Conservation (phyloP, 2,888 invertebrate species). For the Ypsolopha sequella region DNA sequence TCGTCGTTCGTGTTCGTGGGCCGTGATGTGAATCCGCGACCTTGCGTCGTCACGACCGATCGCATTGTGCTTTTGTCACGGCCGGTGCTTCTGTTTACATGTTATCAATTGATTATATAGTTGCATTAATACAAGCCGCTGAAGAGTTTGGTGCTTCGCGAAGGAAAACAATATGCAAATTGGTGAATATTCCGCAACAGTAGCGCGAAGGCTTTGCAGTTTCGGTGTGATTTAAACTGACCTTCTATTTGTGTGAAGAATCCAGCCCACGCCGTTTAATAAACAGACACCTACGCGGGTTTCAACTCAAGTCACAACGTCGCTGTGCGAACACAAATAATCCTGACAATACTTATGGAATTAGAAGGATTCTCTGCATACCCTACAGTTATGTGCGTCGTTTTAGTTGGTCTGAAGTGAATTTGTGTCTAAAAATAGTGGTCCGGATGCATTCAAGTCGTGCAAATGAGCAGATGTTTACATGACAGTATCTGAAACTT, state of each 20-base stretch:
- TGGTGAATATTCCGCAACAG: constrained; percentile 7
- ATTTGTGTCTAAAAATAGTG: too few species aligned
- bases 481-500: too few species aligned
- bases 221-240: constrained; percentile 36
- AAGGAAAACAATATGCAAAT: background rate
- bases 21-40: constrained; percentile 28
- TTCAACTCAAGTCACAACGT: constrained; percentile 22
- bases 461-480: too few species aligned
- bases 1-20: constrained; percentile 19
- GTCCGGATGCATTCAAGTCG: too few species aligned
- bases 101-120: constrained; percentile 25
- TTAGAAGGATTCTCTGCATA: background rate
- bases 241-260: constrained; percentile 48
- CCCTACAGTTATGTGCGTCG: background rate
- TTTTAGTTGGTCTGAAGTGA: background rate
- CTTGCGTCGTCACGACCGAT: constrained; percentile 33
- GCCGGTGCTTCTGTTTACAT: constrained; percentile 57
- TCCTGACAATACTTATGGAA: background rate
- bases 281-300: constrained; percentile 58
- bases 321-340: background rate
- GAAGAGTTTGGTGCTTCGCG: background rate
- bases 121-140: constrained; percentile 20
- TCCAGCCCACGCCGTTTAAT: constrained; percentile 57
- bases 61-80: constrained; percentile 35
- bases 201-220: constrained; percentile 26